Base-by-base conservation (phyloP, 2,888 invertebrate genomes). In the Linnaemya vulpina region DNA sequence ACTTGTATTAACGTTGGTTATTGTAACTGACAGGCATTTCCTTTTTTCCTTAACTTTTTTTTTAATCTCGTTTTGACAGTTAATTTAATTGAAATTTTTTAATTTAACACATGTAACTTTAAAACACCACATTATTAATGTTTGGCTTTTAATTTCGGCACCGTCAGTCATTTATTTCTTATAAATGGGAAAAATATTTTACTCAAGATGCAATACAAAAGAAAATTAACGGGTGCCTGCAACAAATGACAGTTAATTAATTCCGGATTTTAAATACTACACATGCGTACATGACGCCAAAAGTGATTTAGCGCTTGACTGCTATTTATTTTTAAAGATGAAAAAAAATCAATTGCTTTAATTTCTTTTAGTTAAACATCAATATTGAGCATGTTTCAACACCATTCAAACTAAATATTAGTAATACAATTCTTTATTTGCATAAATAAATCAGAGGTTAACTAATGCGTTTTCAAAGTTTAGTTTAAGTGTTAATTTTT, bases 161-260 rank as follows among this genome's bases (percentile, higher is more conserved):
- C 11, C 43, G 11, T 11, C n/a, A 55, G 22, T 5, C 22, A 53
- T 13, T 1, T 20, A 40, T 53, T 38, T 5, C 1, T 55, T 17
- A n/a, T 70, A 2, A 55, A 55, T n/a, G 4, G 2, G 9, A 55
- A 55, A 30, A 15, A 20, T 17, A 43, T 30, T n/a, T 1, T 43
- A 43, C 11, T 17, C 17, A 10, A 20, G 17, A 35, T 15, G 51
- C 13, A 35, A 38, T 30, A 30, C 30, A 49, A 68, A 10, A 11
- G 17, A 7, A 30, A 58, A 30, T 1, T 13, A 55, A 55, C 25
- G n/a, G 13, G 15, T 40, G 15, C 22, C 10, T 22, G 4, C 13
- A 25, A 46, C 30, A 49, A 35, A 20, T 60, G 35, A 49, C 15
- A 17, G 5, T 60, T 46, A 46, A 60, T 73, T 71, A 46, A 46